Base-by-base conservation (phyloP, 1,140 invertebrate genomes). In the Ostrea denselamellosa region DNA sequence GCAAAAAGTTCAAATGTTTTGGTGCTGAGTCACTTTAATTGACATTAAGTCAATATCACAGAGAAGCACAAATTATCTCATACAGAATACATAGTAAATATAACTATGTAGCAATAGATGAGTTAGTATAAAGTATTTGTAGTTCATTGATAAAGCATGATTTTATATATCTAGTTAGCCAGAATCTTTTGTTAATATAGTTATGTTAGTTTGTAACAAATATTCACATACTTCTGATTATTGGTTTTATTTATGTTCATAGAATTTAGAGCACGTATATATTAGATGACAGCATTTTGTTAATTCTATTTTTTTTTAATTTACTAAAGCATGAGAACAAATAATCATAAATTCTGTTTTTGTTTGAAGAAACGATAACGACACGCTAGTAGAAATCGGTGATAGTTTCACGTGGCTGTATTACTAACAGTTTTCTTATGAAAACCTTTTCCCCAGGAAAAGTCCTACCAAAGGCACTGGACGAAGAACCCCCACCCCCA, bases 401-500 rank as follows among this genome's bases (percentile, higher is more conserved):
- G 9, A 28, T 77, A 77, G 68, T 28, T 28, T 77, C 22, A 77
- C 25, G 34, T 77, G 34, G 68, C 68, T 77, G 34, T 34, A 34
- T 77, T 83, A 83, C 83, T 85, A 54, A 85, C 82, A 83, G 17
- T 52, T 22, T 52, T 83, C 9, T 83, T 83, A 52, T 83, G n/a
- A 44, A 34, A 10, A 62, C 83, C 86, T 81, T 87, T 89, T 88
- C 68, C 22, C 28, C 25, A 93, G 92, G 82, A 91, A 91, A 90
- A 93, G 92, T 87, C 90, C 92, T 22, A 77, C 86, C 14, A 92
- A 92, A 85, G 87, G 87, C 28, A 58, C 88, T 8, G 92, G 92
- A 51, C 90, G 91, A 28, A 83, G 92, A 34, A 93, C 93, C 53
- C 93, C 93, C 12, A 93, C 93, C 25, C 92, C 93, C 10, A 91